Conservation (phyloP, 64 coral and sea anemone species). For the Pocillopora verrucosa region DNA sequence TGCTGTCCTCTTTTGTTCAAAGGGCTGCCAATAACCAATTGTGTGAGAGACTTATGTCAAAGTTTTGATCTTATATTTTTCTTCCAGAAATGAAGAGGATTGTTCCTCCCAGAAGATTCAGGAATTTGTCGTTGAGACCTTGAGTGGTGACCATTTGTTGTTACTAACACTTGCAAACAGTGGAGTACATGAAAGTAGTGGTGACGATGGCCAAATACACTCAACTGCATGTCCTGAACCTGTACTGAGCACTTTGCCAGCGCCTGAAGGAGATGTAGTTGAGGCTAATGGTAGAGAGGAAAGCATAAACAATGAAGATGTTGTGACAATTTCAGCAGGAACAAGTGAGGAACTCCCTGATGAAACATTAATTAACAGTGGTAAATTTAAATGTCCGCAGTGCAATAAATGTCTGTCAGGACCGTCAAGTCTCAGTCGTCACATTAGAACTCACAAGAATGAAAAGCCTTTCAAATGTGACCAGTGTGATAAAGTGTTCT, state of each 20-base stretch:
- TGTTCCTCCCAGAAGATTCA: background rate
- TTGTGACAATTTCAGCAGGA: background rate
- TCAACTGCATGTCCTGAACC: background rate
- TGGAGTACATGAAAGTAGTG: background rate
- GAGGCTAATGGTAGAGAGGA: background rate
- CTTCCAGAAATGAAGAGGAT: slow-evolving; percentile 3
- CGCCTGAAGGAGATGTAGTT: background rate
- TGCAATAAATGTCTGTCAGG: slow-evolving; percentile 26
- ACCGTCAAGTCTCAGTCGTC: slow-evolving; percentile 29
- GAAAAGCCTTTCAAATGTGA: slow-evolving; percentile 40
- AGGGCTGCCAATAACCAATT: too few relatives aligned
- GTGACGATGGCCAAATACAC: background rate
- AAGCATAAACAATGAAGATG: background rate
- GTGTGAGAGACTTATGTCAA: too few relatives aligned
- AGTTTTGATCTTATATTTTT: background rate
- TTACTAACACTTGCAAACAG: background rate
- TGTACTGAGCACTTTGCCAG: too few relatives aligned
- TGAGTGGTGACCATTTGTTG: background rate
- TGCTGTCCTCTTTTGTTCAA: too few relatives aligned
- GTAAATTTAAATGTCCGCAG: slow-evolving; percentile 24
- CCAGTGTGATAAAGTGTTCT: slow-evolving; percentile 29
- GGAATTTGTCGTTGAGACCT: background rate
- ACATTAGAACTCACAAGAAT: slow-evolving; percentile 20
- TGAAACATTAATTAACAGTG: background rate
- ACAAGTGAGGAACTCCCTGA: background rate